A percentile compares a stretch with the other conserved stretches of the same genome.
Evolutionary conservation across 2,113 vertebrate species (phyloP).

Genomic region (Mastomys natalensis): DNA sequence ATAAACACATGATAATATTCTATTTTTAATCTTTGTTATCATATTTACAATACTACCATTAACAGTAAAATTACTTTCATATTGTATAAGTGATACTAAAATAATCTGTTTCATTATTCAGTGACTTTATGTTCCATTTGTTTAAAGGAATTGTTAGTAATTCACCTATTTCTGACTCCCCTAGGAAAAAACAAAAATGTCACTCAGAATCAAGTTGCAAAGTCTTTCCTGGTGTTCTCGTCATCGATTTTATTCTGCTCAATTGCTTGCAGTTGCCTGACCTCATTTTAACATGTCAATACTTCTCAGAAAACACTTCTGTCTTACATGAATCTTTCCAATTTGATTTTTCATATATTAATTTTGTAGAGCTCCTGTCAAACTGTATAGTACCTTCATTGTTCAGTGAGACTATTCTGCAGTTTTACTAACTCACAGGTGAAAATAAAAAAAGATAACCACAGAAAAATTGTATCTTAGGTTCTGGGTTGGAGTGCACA

Average conservation of each 20-base stretch:
- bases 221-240: slow-evolving; percentile 6
- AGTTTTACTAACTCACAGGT: not conserved
- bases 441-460: not conserved
- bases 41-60: not conserved
- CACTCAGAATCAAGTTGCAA: slow-evolving; percentile 29
- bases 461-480: not conserved
- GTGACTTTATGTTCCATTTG: not conserved
- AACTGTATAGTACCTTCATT: not conserved
- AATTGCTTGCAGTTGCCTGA: slow-evolving; percentile 37
- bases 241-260: slow-evolving; percentile 64
- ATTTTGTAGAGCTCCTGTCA: not conserved
- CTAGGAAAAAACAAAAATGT: slow-evolving; percentile 35
- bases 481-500: not conserved
- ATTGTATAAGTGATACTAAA: not conserved
- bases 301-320: slow-evolving; percentile 45
- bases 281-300: slow-evolving; percentile 38
- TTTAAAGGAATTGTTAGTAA: slow-evolving; percentile 22
- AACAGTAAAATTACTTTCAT: not conserved
- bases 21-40: not conserved
- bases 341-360: slow-evolving; percentile 37
- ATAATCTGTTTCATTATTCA: not conserved
- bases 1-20: not conserved
- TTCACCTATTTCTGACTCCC: slow-evolving; percentile 30
- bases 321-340: not conserved
- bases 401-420: not conserved